phyloP scores from a whole-genome alignment of 2,888 invertebrate species.

The Cerceris rybyensis region DNA sequence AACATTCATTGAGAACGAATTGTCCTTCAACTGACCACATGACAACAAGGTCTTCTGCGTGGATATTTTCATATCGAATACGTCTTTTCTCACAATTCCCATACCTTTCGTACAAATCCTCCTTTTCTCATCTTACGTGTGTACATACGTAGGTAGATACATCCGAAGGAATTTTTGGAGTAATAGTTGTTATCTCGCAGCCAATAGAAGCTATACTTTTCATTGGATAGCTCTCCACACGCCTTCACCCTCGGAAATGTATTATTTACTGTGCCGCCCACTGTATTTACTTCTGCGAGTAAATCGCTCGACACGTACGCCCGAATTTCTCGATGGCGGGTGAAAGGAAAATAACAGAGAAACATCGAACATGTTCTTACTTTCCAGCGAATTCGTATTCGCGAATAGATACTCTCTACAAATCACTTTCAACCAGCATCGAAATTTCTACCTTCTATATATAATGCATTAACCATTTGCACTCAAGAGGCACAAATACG shows the following conservation, averaged over 20 bases:
- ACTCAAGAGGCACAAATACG: no score
- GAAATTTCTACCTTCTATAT: no score
- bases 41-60: conserved; percentile 35
- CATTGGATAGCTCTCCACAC: conserved; percentile 49
- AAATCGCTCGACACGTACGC: conserved; percentile 28
- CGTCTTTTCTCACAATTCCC: conserved; percentile 12
- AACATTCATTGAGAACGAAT: conserved; percentile 59
- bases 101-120: conserved; percentile 8
- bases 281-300: conserved; percentile 58
- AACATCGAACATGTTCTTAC: conserved; percentile 9
- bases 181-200: conserved; percentile 51
- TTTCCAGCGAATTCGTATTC: not conserved
- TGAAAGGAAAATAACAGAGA: conserved; percentile 7
- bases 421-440: conserved; percentile 6
- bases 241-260: conserved; percentile 58
- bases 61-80: conserved; percentile 39
- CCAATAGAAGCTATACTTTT: conserved; percentile 55
- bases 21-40: conserved; percentile 31
- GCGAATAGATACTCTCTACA: not conserved
- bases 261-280: conserved; percentile 72
- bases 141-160: conserved; percentile 3
- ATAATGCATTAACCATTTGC: no score
- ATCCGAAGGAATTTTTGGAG: conserved; percentile 42
- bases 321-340: conserved; percentile 19
- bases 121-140: not conserved